Base-by-base conservation (phyloP, 2,113 vertebrate genomes). In the Xenopus borealis region DNA sequence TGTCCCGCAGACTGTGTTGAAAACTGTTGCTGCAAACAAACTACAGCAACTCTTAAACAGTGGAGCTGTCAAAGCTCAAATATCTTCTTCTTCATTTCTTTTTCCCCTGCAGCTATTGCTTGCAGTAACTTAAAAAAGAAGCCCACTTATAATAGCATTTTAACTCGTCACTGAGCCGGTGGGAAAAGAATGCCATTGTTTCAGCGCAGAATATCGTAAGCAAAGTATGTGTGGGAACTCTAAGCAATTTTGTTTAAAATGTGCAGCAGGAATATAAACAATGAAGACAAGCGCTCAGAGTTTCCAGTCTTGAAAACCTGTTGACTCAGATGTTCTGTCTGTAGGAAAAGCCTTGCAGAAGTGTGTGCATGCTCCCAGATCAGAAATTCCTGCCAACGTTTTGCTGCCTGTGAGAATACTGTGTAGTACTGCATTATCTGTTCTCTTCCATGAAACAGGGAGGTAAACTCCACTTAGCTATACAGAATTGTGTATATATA, bases 291-390 rank as follows among this genome's bases (percentile, higher is more conserved):
- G 86, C 84, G 83, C 83, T 91, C 88, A 89, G 82, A 91, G 84
- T 92, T 92, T 92, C 88, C 89, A 91, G 79, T 86, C 86, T 86
- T 86, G 85, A 89, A 92, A 92, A 92, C 90, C 89, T 92, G 91
- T 92, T 92, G 91, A 89, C 86, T 92, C 90, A 91, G 88, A 92
- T 85, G 84, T 87, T 89, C 81, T 89, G 80, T 88, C 89, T 89
- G 86, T 85, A 85, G 86, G 82, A 85, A 27, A 89, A 78, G 74
- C 80, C 82, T 89, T 84, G 83, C 82, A 79, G 72, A 69, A 83
- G 69, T 79, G 72, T 27, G 3, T 83, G 80, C 80, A 85, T 82
- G 80, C 74, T 83, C 84, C 84, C 83, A 87, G 62, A 82, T 78
- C 82, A 83, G 83, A 80, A 81, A 81, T 85, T 83, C 77, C 80